These are phyloP conservation scores for Cantharis rufa DNA, from an alignment of 2,888 invertebrate genomes.

Conservation along the genomic window DNA sequence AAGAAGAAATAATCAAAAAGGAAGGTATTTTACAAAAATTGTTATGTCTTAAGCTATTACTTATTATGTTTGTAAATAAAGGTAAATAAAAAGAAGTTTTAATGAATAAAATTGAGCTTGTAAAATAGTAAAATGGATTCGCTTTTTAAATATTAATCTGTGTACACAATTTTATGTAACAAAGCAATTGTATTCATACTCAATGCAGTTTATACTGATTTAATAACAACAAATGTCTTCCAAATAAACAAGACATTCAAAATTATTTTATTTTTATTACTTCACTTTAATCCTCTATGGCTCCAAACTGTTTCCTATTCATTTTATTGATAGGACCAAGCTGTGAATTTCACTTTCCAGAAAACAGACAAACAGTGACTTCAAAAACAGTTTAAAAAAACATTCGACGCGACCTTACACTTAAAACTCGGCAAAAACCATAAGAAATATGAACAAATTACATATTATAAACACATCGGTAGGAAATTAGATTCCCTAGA, in stretches of 20 bases:
- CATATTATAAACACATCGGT: too few relatives aligned
- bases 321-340: too few relatives aligned
- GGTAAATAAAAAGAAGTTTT: slow-evolving; percentile 4
- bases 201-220: slow-evolving; percentile 56
- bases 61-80: slow-evolving; percentile 20
- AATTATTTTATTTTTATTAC: slow-evolving; percentile 4
- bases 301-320: not conserved
- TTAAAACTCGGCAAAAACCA: too few relatives aligned
- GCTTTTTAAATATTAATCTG: slow-evolving; percentile 43
- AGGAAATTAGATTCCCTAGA: too few relatives aligned
- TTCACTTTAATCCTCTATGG: not conserved
- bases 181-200: slow-evolving; percentile 53
- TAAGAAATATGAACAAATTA: too few relatives aligned
- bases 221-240: slow-evolving; percentile 57
- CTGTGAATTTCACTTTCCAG: too few relatives aligned
- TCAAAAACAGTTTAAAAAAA: too few relatives aligned
- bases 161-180: slow-evolving; percentile 43
- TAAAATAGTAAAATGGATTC: slow-evolving; percentile 44
- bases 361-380: too few relatives aligned
- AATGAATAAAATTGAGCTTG: slow-evolving; percentile 39
- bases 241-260: slow-evolving; percentile 56
- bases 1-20: slow-evolving; percentile 2
- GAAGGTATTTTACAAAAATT: slow-evolving; percentile 16
- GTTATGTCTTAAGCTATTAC: slow-evolving; percentile 15
- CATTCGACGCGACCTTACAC: too few relatives aligned